These are phyloP conservation scores for Actias luna DNA, from an alignment of 2,888 invertebrate species.

Conservation along the genomic window DNA sequence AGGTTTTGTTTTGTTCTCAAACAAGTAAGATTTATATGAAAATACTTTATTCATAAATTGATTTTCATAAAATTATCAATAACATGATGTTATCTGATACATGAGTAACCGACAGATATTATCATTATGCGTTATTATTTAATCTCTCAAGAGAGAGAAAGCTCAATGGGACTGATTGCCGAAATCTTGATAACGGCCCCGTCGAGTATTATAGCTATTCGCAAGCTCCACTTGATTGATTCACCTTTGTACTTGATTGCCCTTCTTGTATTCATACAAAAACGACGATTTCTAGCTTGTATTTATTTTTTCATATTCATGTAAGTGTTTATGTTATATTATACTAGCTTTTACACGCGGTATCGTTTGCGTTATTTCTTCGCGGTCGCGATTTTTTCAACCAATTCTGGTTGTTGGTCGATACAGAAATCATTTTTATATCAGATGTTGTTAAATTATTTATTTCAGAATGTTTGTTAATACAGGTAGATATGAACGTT, in stretches of 20 bases:
- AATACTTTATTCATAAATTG: not conserved
- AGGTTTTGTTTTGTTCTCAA: not conserved
- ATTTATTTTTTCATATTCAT: conserved; percentile 13
- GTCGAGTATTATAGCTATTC: conserved; percentile 36
- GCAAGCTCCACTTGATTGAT: conserved; percentile 41
- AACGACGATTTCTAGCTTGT: conserved; percentile 15
- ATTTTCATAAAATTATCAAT: not conserved
- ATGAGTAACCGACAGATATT: conserved; percentile 5
- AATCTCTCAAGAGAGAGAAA: conserved; percentile 19
- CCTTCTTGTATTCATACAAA: conserved; percentile 48
- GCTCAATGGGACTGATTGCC: conserved; percentile 69
- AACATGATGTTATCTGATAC: not conserved
- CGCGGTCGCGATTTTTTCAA: too few species aligned
- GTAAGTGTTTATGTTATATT: not conserved
- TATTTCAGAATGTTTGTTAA: too few species aligned
- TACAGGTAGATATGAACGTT: too few species aligned
- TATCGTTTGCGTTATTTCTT: too few species aligned
- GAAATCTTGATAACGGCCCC: conserved; percentile 67
- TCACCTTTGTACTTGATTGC: conserved; percentile 53
- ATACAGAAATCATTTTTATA: too few species aligned
- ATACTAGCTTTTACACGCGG: not conserved
- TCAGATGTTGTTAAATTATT: too few species aligned
- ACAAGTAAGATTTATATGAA: not conserved
- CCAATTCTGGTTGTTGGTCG: too few species aligned
- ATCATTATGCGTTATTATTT: conserved; percentile 40